Evolutionary conservation across 2,797 vertebrate genomes (phyloP), one percentile per base, ranked within the genome.

Genomic region (Sebastes kiyomatsui): DNA sequence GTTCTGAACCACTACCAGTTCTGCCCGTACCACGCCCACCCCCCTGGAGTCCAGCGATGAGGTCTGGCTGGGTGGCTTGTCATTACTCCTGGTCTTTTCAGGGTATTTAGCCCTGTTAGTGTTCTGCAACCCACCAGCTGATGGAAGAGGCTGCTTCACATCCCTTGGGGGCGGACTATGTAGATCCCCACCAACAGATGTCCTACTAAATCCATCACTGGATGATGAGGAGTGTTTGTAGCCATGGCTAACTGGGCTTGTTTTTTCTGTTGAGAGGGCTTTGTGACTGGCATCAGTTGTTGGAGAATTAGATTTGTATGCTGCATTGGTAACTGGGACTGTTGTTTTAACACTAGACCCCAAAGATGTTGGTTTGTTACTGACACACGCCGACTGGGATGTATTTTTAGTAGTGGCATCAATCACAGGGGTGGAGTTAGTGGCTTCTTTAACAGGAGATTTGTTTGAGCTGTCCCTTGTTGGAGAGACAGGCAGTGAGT

Each of bases 1-100:
- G 60, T 95, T 96, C 89, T 97, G 95, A 79, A 96, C 95, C 38
- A 95, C 95, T 28, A 97, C 94, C 59, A 97, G 90, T 77, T 97
- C 97, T 5, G 96, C 92, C 5, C 94, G 92, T 65, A 96, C 96
- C 79, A 94, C 87, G 27, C 94, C 93, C 25, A 80, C 81, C 4
- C 93, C 90, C 11, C 85, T 91, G 86, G 94, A 76, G 49, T 68
- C 84, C 74, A 92, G 77, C 2, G 86, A 76, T 18, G 91, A 78
- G 61, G 74, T 80, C 79, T 90, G 91, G 72, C 74, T 79, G 10
- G 86, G 20, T n/a, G 81, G 76, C 52, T 88, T 90, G 27, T 91
- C 87, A 54, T 90, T 87, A 49, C 46, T 89, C 59, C 83, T 92
- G 54, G 59, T 28, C 16, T 79, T 85, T 61, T 95, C 93, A 4